Base-by-base conservation (phyloP, 2,888 invertebrate genomes). In the Synergus japonicus region DNA sequence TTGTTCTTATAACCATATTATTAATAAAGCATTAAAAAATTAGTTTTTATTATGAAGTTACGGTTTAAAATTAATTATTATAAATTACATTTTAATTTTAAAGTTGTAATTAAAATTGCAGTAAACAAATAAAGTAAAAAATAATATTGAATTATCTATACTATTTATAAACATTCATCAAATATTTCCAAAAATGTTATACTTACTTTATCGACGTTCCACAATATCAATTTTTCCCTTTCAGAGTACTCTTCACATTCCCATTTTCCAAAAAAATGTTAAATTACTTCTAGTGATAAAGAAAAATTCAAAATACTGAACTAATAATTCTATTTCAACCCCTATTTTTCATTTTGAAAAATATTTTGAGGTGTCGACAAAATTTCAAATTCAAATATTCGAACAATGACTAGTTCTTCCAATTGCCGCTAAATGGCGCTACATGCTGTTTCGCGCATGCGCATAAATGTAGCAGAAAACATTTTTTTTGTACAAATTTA, bases 401-500 rank as follows among this genome's bases (percentile, higher is more conserved):
- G 15, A 44, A 10, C 12, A 12, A 15, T n/a, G 54, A 58, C 0
- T 37, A 58, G 73, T 73, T 73, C 8, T 4, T 18, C 0, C 5
- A 5, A 37, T 15, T 37, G n/a, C 29, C 41, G 9, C 49, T 12
- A 41, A 37, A 41, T 9, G 18, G 18, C 73, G 37, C 5, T 29
- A 54, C 29, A 64, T 37, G 37, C 4, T 0, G 37, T 37, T 66
- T 43, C n/a, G 82, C 77, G 79, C 82, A 86, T 79, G 83, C 83
- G 83, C 79, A 76, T 43, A 49, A 29, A 37, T 69, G 46, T 49
- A 84, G 73, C 79, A 82, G 79, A 83, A 76, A 78, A 67, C 78
- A 79, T 64, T 83, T 81, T 58, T 80, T 81, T 69, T 82, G 78
- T 76, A 80, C 78, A 83, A 77, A 81, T 64, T 76, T 69, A 63